Percentiles rank a stretch among this genome's conserved stretches.
phyloP scores from a whole-genome alignment of 2,113 vertebrate species.

The Rhabdornis inornatus region DNA sequence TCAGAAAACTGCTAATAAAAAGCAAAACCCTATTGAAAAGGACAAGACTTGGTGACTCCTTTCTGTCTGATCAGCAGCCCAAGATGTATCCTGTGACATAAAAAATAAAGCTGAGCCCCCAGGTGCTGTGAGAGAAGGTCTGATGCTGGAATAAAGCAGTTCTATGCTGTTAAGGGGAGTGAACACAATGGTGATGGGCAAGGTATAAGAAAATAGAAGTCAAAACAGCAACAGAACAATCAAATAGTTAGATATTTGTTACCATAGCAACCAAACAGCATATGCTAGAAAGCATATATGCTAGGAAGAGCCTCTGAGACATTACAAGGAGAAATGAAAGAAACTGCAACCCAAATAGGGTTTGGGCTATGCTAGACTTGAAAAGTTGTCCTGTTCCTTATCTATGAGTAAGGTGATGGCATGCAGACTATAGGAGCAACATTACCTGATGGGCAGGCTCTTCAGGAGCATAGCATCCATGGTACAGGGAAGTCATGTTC shows the following conservation, averaged over 20 bases:
- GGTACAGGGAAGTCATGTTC: background rate
- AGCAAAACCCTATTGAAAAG: background rate
- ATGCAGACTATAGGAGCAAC: fast-evolving
- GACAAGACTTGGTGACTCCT: background rate
- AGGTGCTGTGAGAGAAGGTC: background rate
- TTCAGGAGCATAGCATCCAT: background rate
- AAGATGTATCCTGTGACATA: background rate
- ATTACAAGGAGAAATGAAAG: background rate
- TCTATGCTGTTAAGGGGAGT: background rate
- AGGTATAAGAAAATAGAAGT: background rate
- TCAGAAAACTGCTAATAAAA: background rate
- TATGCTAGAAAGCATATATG: background rate
- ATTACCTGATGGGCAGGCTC: no score
- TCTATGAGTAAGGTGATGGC: background rate
- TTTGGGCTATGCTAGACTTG: background rate
- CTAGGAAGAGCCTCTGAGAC: background rate
- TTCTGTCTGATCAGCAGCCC: background rate
- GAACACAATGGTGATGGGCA: background rate
- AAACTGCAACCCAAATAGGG: background rate
- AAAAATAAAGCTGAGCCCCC: background rate
- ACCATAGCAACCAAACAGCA: background rate
- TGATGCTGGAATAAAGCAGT: background rate
- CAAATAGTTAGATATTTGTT: background rate
- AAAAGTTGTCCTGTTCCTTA: background rate
- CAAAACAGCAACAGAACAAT: constrained; percentile 3